Percentiles rank a stretch among this genome's conserved stretches.
These are phyloP conservation scores for Calyptommatus sinebrachiatus DNA, from an alignment of 2,113 vertebrate species.

Conservation along the genomic window DNA sequence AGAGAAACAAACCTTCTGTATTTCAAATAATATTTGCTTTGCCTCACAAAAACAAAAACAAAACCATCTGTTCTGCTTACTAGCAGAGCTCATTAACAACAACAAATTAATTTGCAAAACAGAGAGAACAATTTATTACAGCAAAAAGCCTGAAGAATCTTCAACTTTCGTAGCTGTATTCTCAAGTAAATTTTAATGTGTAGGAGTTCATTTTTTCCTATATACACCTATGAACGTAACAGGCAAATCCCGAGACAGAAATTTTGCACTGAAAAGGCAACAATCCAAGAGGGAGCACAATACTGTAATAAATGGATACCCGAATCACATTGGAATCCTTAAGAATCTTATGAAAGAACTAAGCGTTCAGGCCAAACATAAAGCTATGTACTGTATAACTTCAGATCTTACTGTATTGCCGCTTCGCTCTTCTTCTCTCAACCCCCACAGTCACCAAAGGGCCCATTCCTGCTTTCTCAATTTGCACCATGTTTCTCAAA, in stretches of 20 bases:
- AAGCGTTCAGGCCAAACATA: no score
- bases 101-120: not conserved
- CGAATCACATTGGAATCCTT: not conserved
- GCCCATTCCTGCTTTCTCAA: no score
- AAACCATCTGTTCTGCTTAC: no score
- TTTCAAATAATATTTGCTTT: not conserved
- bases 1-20: not conserved
- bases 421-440: no score
- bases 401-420: no score
- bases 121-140: not conserved
- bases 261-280: not conserved
- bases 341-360: not conserved
- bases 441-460: no score
- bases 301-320: not conserved
- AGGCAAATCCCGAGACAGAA: not conserved
- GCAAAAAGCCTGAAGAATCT: not conserved
- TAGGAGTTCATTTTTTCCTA: not conserved
- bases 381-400: no score
- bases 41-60: no score
- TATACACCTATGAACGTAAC: not conserved
- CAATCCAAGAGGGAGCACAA: not conserved
- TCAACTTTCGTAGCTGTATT: no score
- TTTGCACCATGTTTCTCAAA: no score
- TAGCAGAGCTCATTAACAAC: not conserved
- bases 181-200: not conserved